Evolutionary conservation across 2,113 vertebrate genomes (phyloP).

Genomic region (Eonycteris spelaea): DNA sequence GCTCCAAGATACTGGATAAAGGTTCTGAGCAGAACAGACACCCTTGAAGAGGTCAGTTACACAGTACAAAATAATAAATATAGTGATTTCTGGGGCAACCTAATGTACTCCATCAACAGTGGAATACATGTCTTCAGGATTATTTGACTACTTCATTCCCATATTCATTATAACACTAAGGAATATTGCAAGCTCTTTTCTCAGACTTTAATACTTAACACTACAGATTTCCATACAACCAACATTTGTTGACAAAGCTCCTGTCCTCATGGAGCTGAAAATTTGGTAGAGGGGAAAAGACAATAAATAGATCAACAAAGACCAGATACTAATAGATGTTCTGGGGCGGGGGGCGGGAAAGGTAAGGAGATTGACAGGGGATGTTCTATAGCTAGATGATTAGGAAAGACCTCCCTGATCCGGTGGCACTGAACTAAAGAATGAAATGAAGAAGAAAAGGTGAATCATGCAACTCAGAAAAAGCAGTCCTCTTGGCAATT

Average conservation of each 20-base stretch:
- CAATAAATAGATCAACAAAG: neutral
- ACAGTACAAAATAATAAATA: neutral
- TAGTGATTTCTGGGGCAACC: neutral
- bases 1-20: neutral
- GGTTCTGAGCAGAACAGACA: neutral
- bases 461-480: neutral
- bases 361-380: neutral
- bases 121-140: neutral
- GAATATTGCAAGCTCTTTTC: constrained; percentile 12
- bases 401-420: neutral
- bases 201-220: neutral
- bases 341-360: neutral
- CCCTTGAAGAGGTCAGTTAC: neutral
- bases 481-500: neutral
- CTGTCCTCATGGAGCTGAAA: neutral
- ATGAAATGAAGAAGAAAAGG: neutral
- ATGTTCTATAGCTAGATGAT: neutral
- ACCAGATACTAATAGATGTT: neutral
- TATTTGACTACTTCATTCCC: neutral
- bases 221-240: neutral
- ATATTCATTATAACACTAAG: neutral
- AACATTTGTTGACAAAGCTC: neutral
- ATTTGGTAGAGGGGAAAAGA: neutral
- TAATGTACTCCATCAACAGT: neutral
- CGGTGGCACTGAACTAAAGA: neutral